Evolutionary conservation across 1,140 invertebrate genomes (phyloP), one percentile per base, ranked within the genome.

Genomic region (Trichonephila inaurata): DNA sequence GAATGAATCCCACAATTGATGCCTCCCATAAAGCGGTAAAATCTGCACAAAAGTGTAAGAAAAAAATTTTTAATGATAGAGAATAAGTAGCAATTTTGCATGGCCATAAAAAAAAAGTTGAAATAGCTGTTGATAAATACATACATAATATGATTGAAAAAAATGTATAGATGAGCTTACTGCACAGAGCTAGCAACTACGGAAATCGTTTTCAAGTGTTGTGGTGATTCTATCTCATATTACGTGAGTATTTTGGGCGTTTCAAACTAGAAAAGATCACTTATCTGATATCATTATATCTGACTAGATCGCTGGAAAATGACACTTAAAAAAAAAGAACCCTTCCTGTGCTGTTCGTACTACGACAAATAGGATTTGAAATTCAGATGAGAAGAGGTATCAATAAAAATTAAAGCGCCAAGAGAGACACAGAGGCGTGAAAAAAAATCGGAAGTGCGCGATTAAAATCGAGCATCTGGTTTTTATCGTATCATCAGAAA

Each of bases 381-480:
- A 64, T 66, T 64, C 86, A 64, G 33, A 88, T 62, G 24, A 58
- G 40, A 19, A 77, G 72, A 16, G 72, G 72, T 77, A 61, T 24
- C 60, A 88, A 88, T 44, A 88, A 85, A 85, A 88, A 88, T 88
- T 62, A 88, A 64, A 28, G 33, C 18, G 2, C 19, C 14, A n/a
- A 12, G 24, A 28, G 40, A 21, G 58, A 85, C 44, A 21, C 21
- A 85, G 58, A 85, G 86, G 86, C 86, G 86, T 88, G 62, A 85
- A 85, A 51, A 51, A 85, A 85, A 85, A 64, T 88, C 86, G 86
- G 86, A 88, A 88, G 40, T 88, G 61, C 3, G 61, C 86, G 62
- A 88, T 88, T 88, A 85, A 51, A 77, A 61, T 85, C 82, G 51
- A 51, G 24, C 83, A 85, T 85, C 83, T 85, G 83, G 83, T 85